Evolutionary conservation across 1,140 invertebrate species (phyloP).

Genomic region (Vanessa atalanta): DNA sequence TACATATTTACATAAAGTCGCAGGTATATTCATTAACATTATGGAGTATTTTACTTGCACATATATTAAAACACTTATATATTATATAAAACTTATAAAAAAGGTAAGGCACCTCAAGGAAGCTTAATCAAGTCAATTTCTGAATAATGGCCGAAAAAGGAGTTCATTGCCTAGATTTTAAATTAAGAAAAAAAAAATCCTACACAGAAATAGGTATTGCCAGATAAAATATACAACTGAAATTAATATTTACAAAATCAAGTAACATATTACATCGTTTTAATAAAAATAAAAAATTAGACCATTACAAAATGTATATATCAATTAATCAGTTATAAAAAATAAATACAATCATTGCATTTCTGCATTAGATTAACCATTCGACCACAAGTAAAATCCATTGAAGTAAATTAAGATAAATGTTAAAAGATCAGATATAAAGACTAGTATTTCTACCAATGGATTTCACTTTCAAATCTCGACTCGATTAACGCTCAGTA

Average conservation of each 20-base stretch:
- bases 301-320: constrained; percentile 8
- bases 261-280: not conserved
- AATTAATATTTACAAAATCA: constrained; percentile 21
- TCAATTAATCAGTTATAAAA: constrained; percentile 1
- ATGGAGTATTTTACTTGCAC: constrained; percentile 74
- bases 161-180: not conserved
- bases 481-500: constrained; percentile 27
- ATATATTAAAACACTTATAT: constrained; percentile 45
- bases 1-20: constrained; percentile 75
- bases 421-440: constrained; percentile 52
- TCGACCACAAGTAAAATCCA: constrained; percentile 56
- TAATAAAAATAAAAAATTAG: constrained; percentile 1
- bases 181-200: constrained; percentile 12
- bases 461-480: constrained; percentile 44
- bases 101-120: constrained; percentile 66
- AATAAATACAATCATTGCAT: not conserved
- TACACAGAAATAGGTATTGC: not conserved
- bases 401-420: constrained; percentile 40
- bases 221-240: constrained; percentile 19
- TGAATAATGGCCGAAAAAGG: constrained; percentile 33
- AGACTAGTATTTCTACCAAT: constrained; percentile 56
- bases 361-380: not conserved
- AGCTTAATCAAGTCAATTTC: constrained; percentile 44
- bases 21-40: constrained; percentile 63
- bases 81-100: constrained; percentile 31